A percentile compares a stretch with the other conserved stretches of the same genome.
Evolutionary conservation across 2,888 invertebrate species (phyloP).

Genomic region (Drosophila phalerata): DNA sequence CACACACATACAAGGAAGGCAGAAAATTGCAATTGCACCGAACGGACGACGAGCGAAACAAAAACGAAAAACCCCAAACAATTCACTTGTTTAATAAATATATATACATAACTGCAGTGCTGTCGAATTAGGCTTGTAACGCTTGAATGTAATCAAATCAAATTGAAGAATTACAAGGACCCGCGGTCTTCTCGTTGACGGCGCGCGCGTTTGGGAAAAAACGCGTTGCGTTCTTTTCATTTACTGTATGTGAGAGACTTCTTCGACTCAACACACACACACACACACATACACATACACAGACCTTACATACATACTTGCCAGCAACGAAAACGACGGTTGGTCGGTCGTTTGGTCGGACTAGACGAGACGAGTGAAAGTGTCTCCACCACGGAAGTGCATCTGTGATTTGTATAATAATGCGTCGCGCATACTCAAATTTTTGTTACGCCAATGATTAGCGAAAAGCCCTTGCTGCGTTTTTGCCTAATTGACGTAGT

Average conservation of each 20-base stretch:
- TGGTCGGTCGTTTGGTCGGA: slow-evolving; percentile 44
- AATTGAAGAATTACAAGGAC: slow-evolving; percentile 32
- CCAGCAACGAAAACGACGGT: slow-evolving; percentile 57
- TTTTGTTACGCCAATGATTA: slow-evolving; percentile 75
- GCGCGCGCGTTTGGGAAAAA: slow-evolving; percentile 70
- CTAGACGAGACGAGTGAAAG: slow-evolving; percentile 73
- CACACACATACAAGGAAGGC: slow-evolving; percentile 46
- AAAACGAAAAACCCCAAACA: slow-evolving; percentile 62
- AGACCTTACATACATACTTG: slow-evolving; percentile 34
- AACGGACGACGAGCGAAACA: slow-evolving; percentile 67
- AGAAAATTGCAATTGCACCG: slow-evolving; percentile 76
- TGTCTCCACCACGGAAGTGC: slow-evolving; percentile 75
- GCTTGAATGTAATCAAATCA: slow-evolving; percentile 39
- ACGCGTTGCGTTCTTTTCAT: slow-evolving; percentile 79
- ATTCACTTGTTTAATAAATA: slow-evolving; percentile 52
- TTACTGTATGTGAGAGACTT: slow-evolving; percentile 62
- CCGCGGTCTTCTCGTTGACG: slow-evolving; percentile 50
- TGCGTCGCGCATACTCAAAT: slow-evolving; percentile 80
- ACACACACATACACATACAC: slow-evolving; percentile 25
- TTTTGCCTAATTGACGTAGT: slow-evolving; percentile 40
- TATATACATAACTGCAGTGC: slow-evolving; percentile 42
- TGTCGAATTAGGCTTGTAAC: slow-evolving; percentile 24
- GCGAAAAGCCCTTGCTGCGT: slow-evolving; percentile 42
- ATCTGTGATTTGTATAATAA: slow-evolving; percentile 80
- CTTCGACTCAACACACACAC: slow-evolving; percentile 46